Conservation (phyloP, 2,113 vertebrate genomes). For the Dicerorhinus sumatrensis region DNA sequence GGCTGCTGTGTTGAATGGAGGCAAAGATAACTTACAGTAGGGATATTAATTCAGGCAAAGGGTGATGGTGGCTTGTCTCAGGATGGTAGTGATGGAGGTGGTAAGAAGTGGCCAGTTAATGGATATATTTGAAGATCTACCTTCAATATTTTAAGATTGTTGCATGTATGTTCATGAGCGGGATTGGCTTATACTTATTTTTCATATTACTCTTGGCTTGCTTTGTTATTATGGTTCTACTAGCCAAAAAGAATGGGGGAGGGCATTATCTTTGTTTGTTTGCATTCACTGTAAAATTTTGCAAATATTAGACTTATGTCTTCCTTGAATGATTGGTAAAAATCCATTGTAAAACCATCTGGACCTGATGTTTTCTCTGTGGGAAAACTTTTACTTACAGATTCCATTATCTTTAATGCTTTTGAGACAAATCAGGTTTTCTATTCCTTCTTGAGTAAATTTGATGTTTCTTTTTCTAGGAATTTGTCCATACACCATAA, state of each 20-base stretch:
- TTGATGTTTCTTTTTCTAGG: not conserved
- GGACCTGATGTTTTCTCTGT: not conserved
- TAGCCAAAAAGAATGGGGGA: not conserved
- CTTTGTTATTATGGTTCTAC: not conserved
- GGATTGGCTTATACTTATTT: not conserved
- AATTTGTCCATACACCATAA: not conserved
- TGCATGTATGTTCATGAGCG: not conserved
- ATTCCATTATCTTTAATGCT: not conserved
- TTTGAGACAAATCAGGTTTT: not conserved
- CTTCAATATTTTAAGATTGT: not conserved
- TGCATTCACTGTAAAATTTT: not conserved
- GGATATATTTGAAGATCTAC: not conserved
- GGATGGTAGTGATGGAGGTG: not conserved
- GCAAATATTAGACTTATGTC: not conserved
- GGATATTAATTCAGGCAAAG: not conserved
- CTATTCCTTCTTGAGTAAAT: not conserved
- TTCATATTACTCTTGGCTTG: not conserved
- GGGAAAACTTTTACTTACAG: not conserved
- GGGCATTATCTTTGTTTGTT: not conserved
- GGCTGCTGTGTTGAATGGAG: not conserved
- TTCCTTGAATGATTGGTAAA: conserved; percentile 6
- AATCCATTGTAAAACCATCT: not conserved
- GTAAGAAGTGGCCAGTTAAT: not conserved
- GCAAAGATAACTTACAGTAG: not conserved
- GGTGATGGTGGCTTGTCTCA: not conserved